Percentiles rank a stretch among this genome's conserved stretches.
Conservation (phyloP, 2,797 vertebrate genomes). For the Capromys pilorides region DNA sequence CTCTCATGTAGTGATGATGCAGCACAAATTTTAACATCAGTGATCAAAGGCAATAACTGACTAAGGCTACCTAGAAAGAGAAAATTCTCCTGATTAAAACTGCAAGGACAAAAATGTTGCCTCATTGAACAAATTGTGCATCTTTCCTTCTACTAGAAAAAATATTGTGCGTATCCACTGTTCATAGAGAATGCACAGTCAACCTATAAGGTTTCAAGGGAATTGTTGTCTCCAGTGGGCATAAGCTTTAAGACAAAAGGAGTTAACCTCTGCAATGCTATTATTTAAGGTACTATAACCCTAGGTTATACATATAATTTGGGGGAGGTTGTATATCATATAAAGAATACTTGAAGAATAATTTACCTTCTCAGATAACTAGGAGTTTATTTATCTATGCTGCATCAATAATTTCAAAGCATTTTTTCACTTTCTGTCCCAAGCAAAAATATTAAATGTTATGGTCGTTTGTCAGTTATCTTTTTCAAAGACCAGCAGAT, state of each 20-base stretch:
- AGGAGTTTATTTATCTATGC: not conserved
- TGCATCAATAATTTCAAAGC: not conserved
- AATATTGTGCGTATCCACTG: not conserved
- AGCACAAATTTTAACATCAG: not conserved
- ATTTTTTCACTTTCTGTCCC: not conserved
- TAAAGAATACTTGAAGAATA: not conserved
- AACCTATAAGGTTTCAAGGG: not conserved
- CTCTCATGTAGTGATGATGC: not conserved
- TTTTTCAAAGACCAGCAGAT: not conserved
- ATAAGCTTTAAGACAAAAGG: not conserved
- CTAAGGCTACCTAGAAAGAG: not conserved
- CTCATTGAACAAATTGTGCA: not conserved
- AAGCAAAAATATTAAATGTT: not conserved
- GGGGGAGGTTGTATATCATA: not conserved
- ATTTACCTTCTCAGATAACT: not conserved
- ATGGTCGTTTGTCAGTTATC: not conserved
- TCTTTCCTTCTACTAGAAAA: not conserved
- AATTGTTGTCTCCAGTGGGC: not conserved
- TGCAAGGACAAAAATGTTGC: not conserved
- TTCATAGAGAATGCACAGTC: not conserved
- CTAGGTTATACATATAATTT: too few relatives aligned
- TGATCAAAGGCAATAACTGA: not conserved
- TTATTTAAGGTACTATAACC: not conserved
- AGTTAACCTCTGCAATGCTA: not conserved
- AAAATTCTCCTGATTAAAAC: not conserved